Conservation (phyloP, 2,888 invertebrate species). For the Heteromurus nitidus region DNA sequence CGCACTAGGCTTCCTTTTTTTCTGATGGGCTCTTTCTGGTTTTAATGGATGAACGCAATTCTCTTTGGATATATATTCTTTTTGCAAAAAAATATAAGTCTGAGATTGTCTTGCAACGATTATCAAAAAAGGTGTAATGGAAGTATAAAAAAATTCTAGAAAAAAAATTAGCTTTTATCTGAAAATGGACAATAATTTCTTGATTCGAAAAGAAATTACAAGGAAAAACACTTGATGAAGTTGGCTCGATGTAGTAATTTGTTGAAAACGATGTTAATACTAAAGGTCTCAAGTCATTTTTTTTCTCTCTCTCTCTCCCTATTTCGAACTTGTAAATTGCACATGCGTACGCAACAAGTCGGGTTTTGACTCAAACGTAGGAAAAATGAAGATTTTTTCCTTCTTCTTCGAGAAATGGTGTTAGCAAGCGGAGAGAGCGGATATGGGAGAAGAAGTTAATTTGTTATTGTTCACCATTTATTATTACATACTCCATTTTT, state of each 20-base stretch:
- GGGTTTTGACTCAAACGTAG: too few relatives aligned
- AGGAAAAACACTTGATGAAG: constrained; percentile 28
- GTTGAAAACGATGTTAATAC: constrained; percentile 22
- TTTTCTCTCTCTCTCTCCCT: neutral
- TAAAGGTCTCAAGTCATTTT: constrained; percentile 36
- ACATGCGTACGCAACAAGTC: too few relatives aligned
- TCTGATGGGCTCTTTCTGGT: neutral
- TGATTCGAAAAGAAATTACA: constrained; percentile 2
- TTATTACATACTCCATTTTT: constrained; percentile 40
- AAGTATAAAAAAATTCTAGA: neutral
- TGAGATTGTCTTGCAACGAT: neutral
- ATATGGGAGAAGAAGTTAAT: constrained; percentile 57
- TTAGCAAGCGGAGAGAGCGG: constrained; percentile 33
- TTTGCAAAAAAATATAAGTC: neutral
- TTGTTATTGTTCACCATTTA: constrained; percentile 53
- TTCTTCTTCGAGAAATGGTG: constrained; percentile 8
- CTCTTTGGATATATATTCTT: neutral
- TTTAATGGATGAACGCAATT: constrained; percentile 14
- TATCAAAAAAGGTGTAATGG: neutral
- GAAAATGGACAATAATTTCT: constrained; percentile 24
- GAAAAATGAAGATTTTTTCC: constrained; percentile 9
- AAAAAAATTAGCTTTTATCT: neutral
- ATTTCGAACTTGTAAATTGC: too few relatives aligned
- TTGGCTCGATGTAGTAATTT: constrained; percentile 28
- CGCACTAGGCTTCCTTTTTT: neutral